Evolutionary conservation across 2,797 vertebrate genomes (phyloP).

Genomic region (Pipistrellus nathusii): DNA sequence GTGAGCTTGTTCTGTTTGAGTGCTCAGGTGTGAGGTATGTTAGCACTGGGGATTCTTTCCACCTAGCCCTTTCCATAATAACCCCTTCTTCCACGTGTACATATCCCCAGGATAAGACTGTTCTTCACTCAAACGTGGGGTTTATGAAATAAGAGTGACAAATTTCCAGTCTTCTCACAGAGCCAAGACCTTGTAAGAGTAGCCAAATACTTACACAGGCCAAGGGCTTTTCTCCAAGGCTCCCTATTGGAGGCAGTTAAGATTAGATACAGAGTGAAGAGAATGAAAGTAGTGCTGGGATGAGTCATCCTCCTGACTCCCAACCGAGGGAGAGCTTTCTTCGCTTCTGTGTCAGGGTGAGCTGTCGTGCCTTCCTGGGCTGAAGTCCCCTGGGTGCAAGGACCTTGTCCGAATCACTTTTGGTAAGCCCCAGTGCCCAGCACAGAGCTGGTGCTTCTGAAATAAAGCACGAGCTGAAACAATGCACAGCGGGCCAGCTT

Average conservation of each 20-base stretch:
- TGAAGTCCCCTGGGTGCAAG: fast-evolving
- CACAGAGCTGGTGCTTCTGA: not conserved
- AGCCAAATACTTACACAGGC: not conserved
- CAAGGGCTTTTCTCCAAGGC: not conserved
- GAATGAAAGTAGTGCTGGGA: not conserved
- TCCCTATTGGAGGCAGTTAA: not conserved
- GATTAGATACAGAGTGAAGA: not conserved
- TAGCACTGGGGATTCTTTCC: not conserved
- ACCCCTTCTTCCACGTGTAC: not conserved
- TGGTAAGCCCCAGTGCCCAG: not conserved
- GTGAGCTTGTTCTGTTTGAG: not conserved
- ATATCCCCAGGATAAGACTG: not conserved
- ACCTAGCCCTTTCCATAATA: too few relatives aligned
- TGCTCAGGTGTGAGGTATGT: not conserved
- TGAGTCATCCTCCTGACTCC: not conserved
- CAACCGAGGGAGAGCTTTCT: not conserved
- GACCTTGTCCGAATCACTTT: not conserved
- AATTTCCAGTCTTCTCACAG: not conserved
- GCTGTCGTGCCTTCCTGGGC: not conserved
- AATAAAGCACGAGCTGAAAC: not conserved
- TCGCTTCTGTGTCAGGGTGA: not conserved
- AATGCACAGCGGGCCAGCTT: not conserved
- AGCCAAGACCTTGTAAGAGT: not conserved
- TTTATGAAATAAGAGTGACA: not conserved
- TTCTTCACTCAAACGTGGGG: not conserved